Percentiles rank a stretch among this genome's conserved stretches.
Conservation (phyloP, 2,113 vertebrate species). For the Casuarius casuarius region DNA sequence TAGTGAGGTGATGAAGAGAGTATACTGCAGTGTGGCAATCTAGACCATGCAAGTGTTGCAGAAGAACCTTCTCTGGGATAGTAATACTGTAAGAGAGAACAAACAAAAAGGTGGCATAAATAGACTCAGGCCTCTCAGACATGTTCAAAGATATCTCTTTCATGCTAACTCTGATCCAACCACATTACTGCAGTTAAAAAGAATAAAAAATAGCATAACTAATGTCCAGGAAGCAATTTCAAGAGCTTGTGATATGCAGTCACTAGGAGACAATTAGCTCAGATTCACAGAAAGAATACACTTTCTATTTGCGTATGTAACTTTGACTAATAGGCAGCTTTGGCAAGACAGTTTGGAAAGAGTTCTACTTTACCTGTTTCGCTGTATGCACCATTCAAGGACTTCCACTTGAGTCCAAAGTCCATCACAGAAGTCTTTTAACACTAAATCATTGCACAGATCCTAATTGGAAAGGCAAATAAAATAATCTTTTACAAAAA, state of each 20-base stretch:
- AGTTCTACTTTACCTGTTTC: conserved; percentile 79
- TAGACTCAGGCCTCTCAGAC: background rate
- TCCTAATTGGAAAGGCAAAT: conserved; percentile 58
- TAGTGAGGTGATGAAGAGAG: conserved; percentile 90
- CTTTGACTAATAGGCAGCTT: background rate
- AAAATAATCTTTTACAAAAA: background rate
- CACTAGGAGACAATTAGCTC: background rate
- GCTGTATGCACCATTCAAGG: conserved; percentile 91
- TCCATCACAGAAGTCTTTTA: conserved; percentile 88
- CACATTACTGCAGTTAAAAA: background rate
- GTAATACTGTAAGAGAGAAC: conserved; percentile 64
- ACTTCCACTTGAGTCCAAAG: conserved; percentile 88
- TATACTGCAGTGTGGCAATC: conserved; percentile 92
- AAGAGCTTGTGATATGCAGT: background rate
- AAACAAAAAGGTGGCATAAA: background rate
- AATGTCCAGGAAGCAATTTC: background rate
- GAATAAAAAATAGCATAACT: background rate
- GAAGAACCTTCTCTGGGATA: conserved; percentile 82
- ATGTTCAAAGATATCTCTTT: background rate
- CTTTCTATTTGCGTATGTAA: background rate
- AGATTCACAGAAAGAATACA: background rate
- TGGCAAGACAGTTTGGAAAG: background rate
- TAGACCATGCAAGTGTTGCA: conserved; percentile 87
- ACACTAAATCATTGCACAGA: conserved; percentile 81
- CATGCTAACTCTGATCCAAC: background rate